Evolutionary conservation across 2,888 invertebrate genomes (phyloP), one percentile per base, ranked within the genome.

Genomic region (Cremastinae sp.): DNA sequence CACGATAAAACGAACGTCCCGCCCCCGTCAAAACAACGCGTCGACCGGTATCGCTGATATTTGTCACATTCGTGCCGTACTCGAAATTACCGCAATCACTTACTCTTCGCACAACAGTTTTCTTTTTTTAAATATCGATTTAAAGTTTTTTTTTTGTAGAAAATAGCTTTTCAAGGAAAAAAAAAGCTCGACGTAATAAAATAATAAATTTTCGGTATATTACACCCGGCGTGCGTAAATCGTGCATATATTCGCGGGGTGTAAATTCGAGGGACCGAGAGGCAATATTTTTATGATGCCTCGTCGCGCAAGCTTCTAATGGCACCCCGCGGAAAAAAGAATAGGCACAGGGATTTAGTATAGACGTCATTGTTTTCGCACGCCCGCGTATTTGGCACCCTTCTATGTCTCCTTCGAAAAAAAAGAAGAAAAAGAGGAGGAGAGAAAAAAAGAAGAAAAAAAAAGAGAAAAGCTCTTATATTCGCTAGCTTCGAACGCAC

Each of bases 331-430:
- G 84, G 80, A 61, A 74, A 80, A 78, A 61, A 81, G 80, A 84
- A 84, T 36, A 56, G 56, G 82, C 71, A 84, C 84, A 80, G 84
- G 86, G 85, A 85, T 87, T 86, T 82, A 82, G 85, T 84, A 86
- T 85, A 88, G 88, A 87, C 87, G 86, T 86, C 88, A 88, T 88
- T 88, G 88, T 88, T 87, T 87, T 83, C 81, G 82, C 80, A 83
- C 84, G 80, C 82, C 68, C 69, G 59, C 62, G 69, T 45, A 58
- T 76, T 53, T 58, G 64, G 53, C 76, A 73, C 72, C 76, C 76
- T 76, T 22, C 53, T 65, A 18, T 9, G 20, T 4, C 49, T 38
- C 58, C 34, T 1, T 65, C 3, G 0, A 34, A 47, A n/a, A n/a
- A n/a, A n/a, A n/a, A n/a, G n/a, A n/a, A n/a, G n/a, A n/a, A n/a